Percentiles rank a stretch among this genome's conserved stretches.
Evolutionary conservation across 2,797 vertebrate genomes (phyloP).

Genomic region (Premnoplex brunnescens): DNA sequence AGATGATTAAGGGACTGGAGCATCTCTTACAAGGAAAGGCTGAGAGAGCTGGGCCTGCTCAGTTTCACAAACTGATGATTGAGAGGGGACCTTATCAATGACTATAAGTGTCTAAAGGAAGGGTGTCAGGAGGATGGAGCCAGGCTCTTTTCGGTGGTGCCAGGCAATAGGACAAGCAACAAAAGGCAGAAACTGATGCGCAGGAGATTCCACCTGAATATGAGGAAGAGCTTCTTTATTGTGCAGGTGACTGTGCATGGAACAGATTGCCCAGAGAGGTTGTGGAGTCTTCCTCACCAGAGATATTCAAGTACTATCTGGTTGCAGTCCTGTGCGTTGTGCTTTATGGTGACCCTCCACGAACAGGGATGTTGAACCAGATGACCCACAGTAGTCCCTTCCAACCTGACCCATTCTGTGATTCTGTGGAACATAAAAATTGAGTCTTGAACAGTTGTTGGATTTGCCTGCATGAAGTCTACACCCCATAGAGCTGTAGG

Average conservation of each 20-base stretch:
- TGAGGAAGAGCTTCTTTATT: background rate
- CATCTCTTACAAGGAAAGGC: background rate
- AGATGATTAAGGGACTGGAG: background rate
- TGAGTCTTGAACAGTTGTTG: background rate
- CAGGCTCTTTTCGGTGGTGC: background rate
- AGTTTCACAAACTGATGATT: accelerated
- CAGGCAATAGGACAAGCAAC: background rate
- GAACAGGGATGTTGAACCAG: background rate
- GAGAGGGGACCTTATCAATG: background rate
- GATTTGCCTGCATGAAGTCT: background rate
- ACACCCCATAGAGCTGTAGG: background rate
- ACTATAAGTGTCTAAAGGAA: background rate
- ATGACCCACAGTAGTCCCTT: background rate
- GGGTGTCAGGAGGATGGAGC: background rate
- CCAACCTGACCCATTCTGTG: background rate
- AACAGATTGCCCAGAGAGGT: background rate
- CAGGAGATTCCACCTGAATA: background rate
- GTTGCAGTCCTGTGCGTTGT: background rate
- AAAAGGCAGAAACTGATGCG: accelerated
- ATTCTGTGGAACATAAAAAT: background rate
- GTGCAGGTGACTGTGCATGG: accelerated
- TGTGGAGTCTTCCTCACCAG: background rate
- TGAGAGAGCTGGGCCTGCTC: background rate
- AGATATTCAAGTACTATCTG: too few relatives aligned
- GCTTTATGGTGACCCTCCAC: background rate